A percentile compares a stretch with the other conserved stretches of the same genome.
phyloP scores from a whole-genome alignment of 2,888 invertebrate genomes.

The Lepidochitona cinerea region DNA sequence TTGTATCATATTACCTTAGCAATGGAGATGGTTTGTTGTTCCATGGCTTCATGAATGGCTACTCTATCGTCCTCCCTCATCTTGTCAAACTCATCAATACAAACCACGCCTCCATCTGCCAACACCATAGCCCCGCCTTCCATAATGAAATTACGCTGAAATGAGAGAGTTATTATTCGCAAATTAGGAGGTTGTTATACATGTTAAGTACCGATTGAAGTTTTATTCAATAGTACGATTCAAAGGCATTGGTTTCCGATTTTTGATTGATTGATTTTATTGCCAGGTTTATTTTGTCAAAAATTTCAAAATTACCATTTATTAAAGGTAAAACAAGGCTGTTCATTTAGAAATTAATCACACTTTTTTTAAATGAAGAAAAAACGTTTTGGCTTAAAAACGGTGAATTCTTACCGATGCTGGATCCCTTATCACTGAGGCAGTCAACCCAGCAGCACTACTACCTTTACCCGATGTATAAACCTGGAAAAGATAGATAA shows the following conservation, averaged over 20 bases:
- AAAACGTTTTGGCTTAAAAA: too few species aligned
- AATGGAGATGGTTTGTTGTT: slow-evolving; percentile 99
- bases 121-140: slow-evolving; percentile 99
- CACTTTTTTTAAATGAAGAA: too few species aligned
- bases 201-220: too few species aligned
- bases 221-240: too few species aligned
- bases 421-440: slow-evolving; percentile 96
- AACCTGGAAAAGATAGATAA: slow-evolving; percentile 67
- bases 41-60: slow-evolving; percentile 98
- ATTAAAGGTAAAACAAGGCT: too few species aligned
- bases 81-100: slow-evolving; percentile 99
- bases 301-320: too few species aligned
- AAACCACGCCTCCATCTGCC: slow-evolving; percentile 99
- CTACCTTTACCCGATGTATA: slow-evolving; percentile 99
- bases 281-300: too few species aligned
- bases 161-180: too few species aligned
- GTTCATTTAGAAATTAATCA: too few species aligned
- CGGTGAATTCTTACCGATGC: slow-evolving; percentile 79
- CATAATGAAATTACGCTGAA: slow-evolving; percentile 93
- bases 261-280: too few species aligned
- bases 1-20: slow-evolving; percentile 94
- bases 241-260: too few species aligned
- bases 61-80: slow-evolving; percentile 99
- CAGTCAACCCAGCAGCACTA: slow-evolving; percentile 98
- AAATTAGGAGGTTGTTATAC: too few species aligned